Base-by-base conservation (phyloP, 2,113 vertebrate species). In the Sebastes fasciatus region DNA sequence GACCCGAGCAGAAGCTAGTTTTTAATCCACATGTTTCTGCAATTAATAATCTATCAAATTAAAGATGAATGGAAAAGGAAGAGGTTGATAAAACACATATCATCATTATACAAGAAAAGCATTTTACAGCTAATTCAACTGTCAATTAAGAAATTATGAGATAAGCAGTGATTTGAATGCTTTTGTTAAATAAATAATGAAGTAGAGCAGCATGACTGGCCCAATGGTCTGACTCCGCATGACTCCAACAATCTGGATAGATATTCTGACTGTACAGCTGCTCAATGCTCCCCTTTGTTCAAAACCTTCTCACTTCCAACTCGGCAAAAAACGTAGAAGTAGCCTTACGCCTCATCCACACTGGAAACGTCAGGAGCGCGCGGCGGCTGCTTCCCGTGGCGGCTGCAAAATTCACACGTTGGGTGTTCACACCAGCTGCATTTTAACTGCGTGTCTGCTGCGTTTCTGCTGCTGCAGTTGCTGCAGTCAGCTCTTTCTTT, bases 81-180 rank as follows among this genome's bases (percentile, higher is more conserved):
- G 19, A 43, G 40, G 40, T 8, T 26, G 12, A 54, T 54, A 7
- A 74, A 74, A 45, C 45, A 42, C 8, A 34, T 68, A 60, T 48
- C 6, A 5, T 13, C 23, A 67, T 12, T 2, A 76, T 34, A 34
- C 34, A 34, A 34, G 34, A 34, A 34, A 34, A 34, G 34, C 34
- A 21, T 6, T 9, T 6, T 5, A 48, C 55, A 34, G 42, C 21
- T 73, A 45, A 45, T 58, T 58, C 4, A 46, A 10, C 42, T 46
- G 42, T 45, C 13, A 40, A 10, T 34, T 60, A n/a, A 60, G 8
- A 61, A 67, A 54, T 52, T 4, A 42, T 6, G 55, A 69, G 60
- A 62, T 40, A 46, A 65, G 74, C 51, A 57, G 64, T 12, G 49
- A 40, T 4, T 75, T 65, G 45, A 74, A 67, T 9, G 48, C 14